Evolutionary conservation across 2,888 invertebrate species (phyloP), one percentile per base, ranked within the genome.

Genomic region (Yponomeuta malinellus): DNA sequence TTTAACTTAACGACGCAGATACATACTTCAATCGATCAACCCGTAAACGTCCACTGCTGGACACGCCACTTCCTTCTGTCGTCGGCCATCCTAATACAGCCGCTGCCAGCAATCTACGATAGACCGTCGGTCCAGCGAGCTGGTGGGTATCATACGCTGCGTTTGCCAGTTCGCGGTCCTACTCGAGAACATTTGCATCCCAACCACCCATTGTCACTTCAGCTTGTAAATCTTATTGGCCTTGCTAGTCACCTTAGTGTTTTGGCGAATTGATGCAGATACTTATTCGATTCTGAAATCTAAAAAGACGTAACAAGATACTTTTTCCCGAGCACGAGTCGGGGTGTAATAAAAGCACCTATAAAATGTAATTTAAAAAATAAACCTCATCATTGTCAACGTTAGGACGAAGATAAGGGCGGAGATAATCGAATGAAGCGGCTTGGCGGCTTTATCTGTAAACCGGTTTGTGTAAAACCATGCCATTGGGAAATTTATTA

Each of bases 341-440:
- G 52, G 15, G 5, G 52, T 15, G 52, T 59, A 59, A 59, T 59
- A 59, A 59, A 59, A 15, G 52, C 52, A 15, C 52, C 52, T 59
- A 59, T 59, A 59, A 59, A 59, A 59, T 59, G 12, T 59, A 59
- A 59, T 59, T 59, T 59, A 59, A 59, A 59, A 59, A 59, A 59
- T 59, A 59, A 59, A 59, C 52, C 52, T 59, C 52, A 59, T 59
- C 52, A 59, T 59, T 59, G 52, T 59, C 52, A 59, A 15, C 52
- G 52, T 59, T 59, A 15, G 52, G 52, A 59, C 52, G 52, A 59
- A 59, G 52, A 59, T 59, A 59, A 59, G 52, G 15, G 15, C 52
- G 52, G 52, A 59, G 52, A 59, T 59, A 59, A 59, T 59, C 52
- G 52, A 59, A 59, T 59, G 8, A 59, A 59, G 52, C 15, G 52